A percentile compares a stretch with the other conserved stretches of the same genome.
phyloP scores from a whole-genome alignment of 2,888 invertebrate species.

The Lamellibrachia satsuma region DNA sequence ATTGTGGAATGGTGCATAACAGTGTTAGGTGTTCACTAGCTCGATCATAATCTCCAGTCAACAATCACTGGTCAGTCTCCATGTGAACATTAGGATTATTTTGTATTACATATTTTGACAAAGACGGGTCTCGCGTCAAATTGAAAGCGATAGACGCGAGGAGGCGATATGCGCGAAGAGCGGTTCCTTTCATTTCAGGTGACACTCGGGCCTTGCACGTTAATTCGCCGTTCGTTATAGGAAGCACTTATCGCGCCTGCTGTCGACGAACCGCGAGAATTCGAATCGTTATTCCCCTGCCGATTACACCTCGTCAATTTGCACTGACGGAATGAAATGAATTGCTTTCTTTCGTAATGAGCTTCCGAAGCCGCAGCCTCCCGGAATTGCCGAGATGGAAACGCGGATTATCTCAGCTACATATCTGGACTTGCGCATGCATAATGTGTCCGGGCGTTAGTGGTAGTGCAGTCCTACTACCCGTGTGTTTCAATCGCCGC shows the following conservation, averaged over 20 bases:
- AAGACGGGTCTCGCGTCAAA: not conserved
- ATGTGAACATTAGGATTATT: too few relatives aligned
- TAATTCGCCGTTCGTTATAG: not conserved
- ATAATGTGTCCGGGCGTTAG: not conserved
- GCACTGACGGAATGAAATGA: not conserved
- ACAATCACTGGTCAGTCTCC: too few relatives aligned
- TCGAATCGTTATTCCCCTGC: not conserved
- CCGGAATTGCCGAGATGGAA: not conserved
- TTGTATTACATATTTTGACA: not conserved
- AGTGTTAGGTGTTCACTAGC: not conserved
- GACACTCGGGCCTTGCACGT: not conserved
- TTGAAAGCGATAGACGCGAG: not conserved
- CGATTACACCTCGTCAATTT: not conserved
- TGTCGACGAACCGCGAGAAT: not conserved
- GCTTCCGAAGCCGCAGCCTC: not conserved
- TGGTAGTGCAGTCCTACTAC: not conserved
- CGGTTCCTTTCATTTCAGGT: conserved; percentile 9
- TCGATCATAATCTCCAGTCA: not conserved
- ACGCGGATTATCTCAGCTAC: not conserved
- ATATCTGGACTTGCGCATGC: not conserved
- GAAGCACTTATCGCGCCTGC: not conserved
- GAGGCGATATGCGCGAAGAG: not conserved
- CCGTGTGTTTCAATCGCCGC: not conserved
- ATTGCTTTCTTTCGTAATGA: not conserved
- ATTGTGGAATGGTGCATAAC: not conserved